Evolutionary conservation across 2,797 vertebrate species (phyloP).

Genomic region (Halcyon badia): DNA sequence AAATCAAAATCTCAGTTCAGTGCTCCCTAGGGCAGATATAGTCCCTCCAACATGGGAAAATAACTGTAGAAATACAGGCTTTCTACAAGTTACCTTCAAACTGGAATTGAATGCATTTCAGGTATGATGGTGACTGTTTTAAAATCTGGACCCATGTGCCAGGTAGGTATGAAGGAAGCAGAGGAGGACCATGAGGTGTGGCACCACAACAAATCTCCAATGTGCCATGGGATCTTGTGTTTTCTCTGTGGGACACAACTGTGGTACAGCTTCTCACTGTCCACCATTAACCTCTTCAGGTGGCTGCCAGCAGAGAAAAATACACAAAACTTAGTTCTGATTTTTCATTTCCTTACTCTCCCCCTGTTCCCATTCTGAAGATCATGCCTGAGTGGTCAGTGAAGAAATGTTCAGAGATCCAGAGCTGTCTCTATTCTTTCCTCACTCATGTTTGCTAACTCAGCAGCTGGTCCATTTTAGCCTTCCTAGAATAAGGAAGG

Average conservation of each 20-base stretch:
- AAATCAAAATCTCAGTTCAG: not conserved
- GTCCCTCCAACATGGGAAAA: not conserved
- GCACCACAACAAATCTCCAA: not conserved
- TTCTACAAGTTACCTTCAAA: not conserved
- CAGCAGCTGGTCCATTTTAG: not conserved
- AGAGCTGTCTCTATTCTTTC: not conserved
- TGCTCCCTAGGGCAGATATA: not conserved
- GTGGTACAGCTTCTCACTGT: not conserved
- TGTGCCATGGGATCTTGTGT: not conserved
- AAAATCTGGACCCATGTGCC: not conserved
- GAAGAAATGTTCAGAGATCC: not conserved
- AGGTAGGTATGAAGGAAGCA: fast-evolving
- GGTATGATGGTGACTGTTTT: not conserved
- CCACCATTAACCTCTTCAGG: not conserved
- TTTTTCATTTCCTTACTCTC: not conserved
- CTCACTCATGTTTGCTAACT: not conserved
- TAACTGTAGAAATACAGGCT: not conserved
- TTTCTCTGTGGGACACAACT: not conserved
- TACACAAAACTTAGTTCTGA: not conserved
- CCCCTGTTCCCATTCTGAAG: not conserved
- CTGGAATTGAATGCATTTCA: not conserved
- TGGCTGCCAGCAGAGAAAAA: not conserved
- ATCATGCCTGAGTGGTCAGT: fast-evolving
- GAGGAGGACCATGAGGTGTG: not conserved
- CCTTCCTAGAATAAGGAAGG: not conserved